Evolutionary conservation across 2,113 vertebrate genomes (phyloP), one percentile per base, ranked within the genome.

Genomic region (Nettapus auritus): DNA sequence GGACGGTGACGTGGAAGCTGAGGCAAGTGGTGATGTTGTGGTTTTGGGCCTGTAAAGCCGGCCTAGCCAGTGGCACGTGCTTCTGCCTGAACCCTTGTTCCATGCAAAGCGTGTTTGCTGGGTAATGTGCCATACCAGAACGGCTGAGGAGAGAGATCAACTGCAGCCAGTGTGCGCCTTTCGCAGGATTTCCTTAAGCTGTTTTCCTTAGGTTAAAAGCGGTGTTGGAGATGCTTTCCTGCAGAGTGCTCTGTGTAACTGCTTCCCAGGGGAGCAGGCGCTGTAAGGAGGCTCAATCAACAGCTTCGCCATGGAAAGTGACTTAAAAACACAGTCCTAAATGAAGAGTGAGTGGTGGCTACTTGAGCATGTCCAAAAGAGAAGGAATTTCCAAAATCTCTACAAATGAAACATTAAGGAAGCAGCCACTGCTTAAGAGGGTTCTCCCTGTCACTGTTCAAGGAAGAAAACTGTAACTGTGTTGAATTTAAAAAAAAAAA

Each of bases 101-200:
- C 17, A 28, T 31, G 13, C 6, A 38, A 36, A 0, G 0, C 28
- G 8, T 38, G 15, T n/a, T 16, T 28, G 28, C 22, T n/a, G 44
- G 18, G 8, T 14, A 31, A 38, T 5, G 3, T n/a, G 28, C 2
- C 8, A 13, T 3, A 63, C n/a, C 29, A 55, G 9, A 13, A 19
- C 36, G 33, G 56, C 22, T 55, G 33, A 50, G 38, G 25, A 46
- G 53, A 44, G 53, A 76, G 42, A 66, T 59, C 23, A 70, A 75
- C 57, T 38, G 26, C 34, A 8, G 20, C 12, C 11, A 33, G 22
- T 44, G 31, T 26, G 69, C 33, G 18, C 11, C 9, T 76, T 56
- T 18, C 0, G 1, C 19, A 36, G 55, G 23, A 44, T 76, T 75
- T 59, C 28, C 6, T 29, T 56, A 31, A 10, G 28, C 53, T 56